Evolutionary conservation across 2,797 vertebrate species (phyloP).

Genomic region (Dicrostonyx torquatus): DNA sequence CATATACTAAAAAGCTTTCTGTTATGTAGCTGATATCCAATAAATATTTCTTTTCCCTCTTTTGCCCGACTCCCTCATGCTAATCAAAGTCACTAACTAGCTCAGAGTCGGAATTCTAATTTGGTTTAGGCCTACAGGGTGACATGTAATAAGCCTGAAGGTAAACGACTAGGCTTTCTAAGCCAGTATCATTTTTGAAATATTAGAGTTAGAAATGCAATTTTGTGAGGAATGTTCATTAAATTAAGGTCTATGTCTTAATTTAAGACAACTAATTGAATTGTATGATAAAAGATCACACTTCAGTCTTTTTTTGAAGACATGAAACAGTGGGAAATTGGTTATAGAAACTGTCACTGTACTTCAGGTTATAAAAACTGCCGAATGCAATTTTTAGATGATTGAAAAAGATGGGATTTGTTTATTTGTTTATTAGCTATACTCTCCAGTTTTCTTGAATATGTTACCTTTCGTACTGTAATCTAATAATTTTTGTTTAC

Average conservation of each 20-base stretch:
- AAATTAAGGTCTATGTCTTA: slow-evolving; percentile 50
- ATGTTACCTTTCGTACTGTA: background rate
- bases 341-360: background rate
- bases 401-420: background rate
- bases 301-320: background rate
- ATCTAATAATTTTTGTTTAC: background rate
- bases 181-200: slow-evolving; percentile 1
- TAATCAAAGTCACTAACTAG: slow-evolving; percentile 39
- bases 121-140: slow-evolving; percentile 46
- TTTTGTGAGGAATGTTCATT: background rate
- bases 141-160: slow-evolving; percentile 57
- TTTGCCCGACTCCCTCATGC: slow-evolving; percentile 26
- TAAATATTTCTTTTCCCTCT: slow-evolving; percentile 51
- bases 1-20: slow-evolving; percentile 47
- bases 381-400: background rate
- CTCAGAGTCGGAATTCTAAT: slow-evolving; percentile 62
- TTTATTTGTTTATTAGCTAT: background rate
- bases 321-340: background rate
- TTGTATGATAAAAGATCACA: background rate
- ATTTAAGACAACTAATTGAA: slow-evolving; percentile 55
- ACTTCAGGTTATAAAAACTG: background rate
- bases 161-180: slow-evolving; percentile 58
- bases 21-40: slow-evolving; percentile 59
- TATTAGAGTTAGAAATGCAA: background rate
- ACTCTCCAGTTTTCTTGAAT: background rate